phyloP scores from a whole-genome alignment of 2,113 vertebrate species.

The Casuarius casuarius region DNA sequence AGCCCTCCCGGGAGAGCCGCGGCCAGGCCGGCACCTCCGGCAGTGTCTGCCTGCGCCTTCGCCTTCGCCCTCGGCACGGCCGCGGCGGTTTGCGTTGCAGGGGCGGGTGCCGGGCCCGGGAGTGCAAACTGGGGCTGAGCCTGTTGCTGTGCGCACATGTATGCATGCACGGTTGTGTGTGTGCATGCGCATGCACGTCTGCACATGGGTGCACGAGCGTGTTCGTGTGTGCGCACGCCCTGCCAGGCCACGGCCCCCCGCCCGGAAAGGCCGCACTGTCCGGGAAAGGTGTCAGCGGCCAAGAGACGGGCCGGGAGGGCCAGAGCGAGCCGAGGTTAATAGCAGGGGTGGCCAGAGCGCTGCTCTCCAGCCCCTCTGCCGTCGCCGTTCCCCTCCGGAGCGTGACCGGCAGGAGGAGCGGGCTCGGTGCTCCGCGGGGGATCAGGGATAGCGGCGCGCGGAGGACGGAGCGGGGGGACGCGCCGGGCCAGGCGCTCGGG shows the following conservation, averaged over 20 bases:
- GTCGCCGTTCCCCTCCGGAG: not conserved
- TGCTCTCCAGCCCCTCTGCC: not conserved
- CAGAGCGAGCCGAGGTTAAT: not conserved
- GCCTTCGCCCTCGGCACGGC: accelerated
- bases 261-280: not conserved
- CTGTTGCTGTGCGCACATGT: not conserved
- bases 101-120: accelerated
- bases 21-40: accelerated
- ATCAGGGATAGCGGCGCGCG: not conserved
- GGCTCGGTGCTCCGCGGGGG: too few species aligned
- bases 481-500: accelerated
- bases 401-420: accelerated
- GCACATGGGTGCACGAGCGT: not conserved
- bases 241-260: accelerated
- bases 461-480: not conserved
- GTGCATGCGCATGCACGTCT: not conserved
- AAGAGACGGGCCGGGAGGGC: conserved; percentile 1
- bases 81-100: accelerated
- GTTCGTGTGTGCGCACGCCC: not conserved
- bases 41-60: accelerated
- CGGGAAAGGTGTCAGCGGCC: conserved; percentile 26
- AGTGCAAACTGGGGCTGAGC: accelerated
- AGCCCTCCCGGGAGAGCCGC: not conserved
- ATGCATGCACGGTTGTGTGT: not conserved
- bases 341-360: accelerated